Percentiles rank a stretch among this genome's conserved stretches.
Conservation (phyloP, 2,888 invertebrate species). For the Tethea ocularis region DNA sequence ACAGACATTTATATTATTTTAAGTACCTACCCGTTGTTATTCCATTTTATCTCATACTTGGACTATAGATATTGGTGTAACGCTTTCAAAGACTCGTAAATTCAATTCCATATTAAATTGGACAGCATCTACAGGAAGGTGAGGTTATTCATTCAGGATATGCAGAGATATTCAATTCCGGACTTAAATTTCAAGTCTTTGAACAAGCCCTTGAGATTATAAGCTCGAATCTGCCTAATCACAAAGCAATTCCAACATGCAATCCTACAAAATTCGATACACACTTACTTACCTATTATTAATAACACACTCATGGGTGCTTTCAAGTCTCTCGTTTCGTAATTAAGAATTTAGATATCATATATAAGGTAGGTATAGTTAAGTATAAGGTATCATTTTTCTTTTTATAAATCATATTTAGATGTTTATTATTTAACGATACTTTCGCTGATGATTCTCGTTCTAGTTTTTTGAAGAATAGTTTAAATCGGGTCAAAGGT, state of each 20-base stretch:
- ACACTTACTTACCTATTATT: conserved; percentile 36
- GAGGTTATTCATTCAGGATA: conserved; percentile 21
- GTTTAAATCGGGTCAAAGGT: neutral
- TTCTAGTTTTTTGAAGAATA: neutral
- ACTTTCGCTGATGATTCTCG: too few species aligned
- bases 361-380: too few species aligned
- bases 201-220: conserved; percentile 30
- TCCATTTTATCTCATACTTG: neutral
- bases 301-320: conserved; percentile 27
- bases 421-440: too few species aligned
- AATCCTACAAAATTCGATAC: conserved; percentile 35
- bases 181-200: conserved; percentile 37
- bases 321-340: conserved; percentile 36
- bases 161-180: conserved; percentile 38
- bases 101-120: conserved; percentile 19
- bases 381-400: neutral
- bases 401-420: neutral
- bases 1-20: neutral
- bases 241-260: conserved; percentile 43
- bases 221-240: conserved; percentile 9
- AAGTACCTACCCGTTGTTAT: too few species aligned
- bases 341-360: neutral
- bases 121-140: conserved; percentile 5
- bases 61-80: conserved; percentile 34
- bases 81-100: conserved; percentile 41